A percentile compares a stretch with the other conserved stretches of the same genome.
Evolutionary conservation across 2,797 vertebrate genomes (phyloP).

Genomic region (Manis crassicaudata): DNA sequence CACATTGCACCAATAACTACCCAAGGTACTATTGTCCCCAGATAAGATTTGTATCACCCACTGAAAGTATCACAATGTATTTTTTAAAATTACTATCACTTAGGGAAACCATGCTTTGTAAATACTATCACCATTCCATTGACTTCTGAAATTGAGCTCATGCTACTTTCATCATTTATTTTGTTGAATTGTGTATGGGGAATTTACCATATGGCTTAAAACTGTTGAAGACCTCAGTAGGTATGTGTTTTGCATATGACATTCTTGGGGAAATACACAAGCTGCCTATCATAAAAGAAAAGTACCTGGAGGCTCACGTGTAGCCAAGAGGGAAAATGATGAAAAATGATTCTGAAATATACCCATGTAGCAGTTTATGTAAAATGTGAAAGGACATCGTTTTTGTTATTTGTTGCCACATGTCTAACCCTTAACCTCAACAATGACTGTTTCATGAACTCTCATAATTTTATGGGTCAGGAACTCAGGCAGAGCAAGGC

Average conservation of each 20-base stretch:
- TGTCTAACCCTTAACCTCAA: not conserved
- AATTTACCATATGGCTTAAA: slow-evolving; percentile 33
- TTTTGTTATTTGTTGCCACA: rapidly evolving
- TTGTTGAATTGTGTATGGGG: not conserved
- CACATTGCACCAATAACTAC: not conserved
- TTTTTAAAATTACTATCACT: not conserved
- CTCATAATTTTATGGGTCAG: not conserved
- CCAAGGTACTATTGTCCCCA: not conserved
- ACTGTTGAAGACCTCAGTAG: not conserved
- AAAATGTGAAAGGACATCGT: not conserved
- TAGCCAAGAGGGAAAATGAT: not conserved
- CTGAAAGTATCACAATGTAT: not conserved
- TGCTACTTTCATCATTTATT: not conserved
- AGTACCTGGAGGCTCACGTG: not conserved
- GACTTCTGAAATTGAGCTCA: not conserved
- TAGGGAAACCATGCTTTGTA: not conserved
- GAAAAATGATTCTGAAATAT: not conserved
- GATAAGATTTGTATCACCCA: not conserved
- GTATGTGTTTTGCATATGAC: not conserved
- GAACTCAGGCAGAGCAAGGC: not conserved
- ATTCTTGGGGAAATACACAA: not conserved
- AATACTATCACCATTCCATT: not conserved
- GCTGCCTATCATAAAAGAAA: not conserved
- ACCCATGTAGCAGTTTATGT: not conserved
- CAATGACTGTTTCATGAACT: not conserved